These are phyloP conservation scores for Mormyrus proboscirostris DNA, from an alignment of 2,797 vertebrate species.

Conservation along the genomic window DNA sequence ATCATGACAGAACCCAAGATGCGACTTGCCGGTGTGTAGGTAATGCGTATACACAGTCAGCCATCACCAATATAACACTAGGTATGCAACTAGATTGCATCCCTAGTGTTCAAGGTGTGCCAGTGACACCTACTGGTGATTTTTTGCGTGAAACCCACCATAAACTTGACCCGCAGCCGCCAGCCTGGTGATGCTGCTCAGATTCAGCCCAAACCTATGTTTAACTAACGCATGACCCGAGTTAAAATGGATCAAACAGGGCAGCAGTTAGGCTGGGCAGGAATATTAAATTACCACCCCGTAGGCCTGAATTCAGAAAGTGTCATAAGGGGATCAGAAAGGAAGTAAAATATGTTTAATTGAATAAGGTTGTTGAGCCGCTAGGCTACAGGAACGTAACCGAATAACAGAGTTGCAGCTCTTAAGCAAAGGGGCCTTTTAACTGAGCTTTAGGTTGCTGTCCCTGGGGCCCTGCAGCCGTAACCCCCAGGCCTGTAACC, in stretches of 20 bases:
- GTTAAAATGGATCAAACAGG: background rate
- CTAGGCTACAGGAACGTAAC: background rate
- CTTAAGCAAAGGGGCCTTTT: background rate
- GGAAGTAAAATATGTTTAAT: background rate
- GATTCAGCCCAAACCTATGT: background rate
- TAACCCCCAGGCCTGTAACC: background rate
- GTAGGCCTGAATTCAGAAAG: background rate
- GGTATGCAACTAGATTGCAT: background rate
- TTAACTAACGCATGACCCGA: background rate
- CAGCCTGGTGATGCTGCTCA: background rate
- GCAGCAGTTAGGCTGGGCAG: background rate
- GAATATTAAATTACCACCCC: background rate
- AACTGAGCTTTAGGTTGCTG: background rate
- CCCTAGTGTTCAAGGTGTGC: background rate
- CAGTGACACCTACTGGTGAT: background rate
- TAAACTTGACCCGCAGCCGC: background rate
- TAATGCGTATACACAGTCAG: background rate
- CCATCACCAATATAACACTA: background rate
- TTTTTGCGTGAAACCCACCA: background rate
- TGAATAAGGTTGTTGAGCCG: background rate
- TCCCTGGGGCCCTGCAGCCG: background rate
- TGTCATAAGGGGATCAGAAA: background rate
- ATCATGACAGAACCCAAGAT: background rate
- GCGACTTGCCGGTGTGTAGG: background rate
- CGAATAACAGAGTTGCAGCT: background rate